These are phyloP conservation scores for Augochlora pura DNA, from an alignment of 1,140 invertebrate species.

Conservation along the genomic window DNA sequence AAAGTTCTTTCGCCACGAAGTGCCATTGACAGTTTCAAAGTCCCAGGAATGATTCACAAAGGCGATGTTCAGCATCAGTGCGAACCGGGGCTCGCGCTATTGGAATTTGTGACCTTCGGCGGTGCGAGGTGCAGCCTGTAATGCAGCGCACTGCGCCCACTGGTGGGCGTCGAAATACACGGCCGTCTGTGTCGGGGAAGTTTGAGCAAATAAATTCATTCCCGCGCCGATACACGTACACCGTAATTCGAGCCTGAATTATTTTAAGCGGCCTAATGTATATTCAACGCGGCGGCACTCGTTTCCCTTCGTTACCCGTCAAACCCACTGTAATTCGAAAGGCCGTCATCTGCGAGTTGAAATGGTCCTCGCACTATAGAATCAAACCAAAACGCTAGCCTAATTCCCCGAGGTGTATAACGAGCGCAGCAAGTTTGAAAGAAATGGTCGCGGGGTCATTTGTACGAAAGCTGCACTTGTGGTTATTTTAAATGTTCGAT, in stretches of 20 bases:
- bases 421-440: too few relatives aligned
- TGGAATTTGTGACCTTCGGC: constrained; percentile 63
- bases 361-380: background rate
- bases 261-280: constrained; percentile 12
- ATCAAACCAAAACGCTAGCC: background rate
- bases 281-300: background rate
- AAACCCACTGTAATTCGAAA: background rate
- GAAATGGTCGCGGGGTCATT: too few relatives aligned
- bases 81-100: constrained; percentile 50
- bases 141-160: constrained; percentile 52
- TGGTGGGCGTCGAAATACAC: constrained; percentile 51
- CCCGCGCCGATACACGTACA: constrained; percentile 11
- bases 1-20: too few relatives aligned
- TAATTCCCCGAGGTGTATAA: too few relatives aligned
- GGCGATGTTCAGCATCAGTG: constrained; percentile 26
- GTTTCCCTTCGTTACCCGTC: constrained; percentile 9
- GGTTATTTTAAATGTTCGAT: constrained; percentile 47
- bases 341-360: background rate
- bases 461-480: background rate
- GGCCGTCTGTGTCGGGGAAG: constrained; percentile 36
- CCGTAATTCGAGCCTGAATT: constrained; percentile 22
- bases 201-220: constrained; percentile 56
- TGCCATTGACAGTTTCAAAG: constrained; percentile 14
- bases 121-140: constrained; percentile 55
- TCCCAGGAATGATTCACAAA: constrained; percentile 59